phyloP scores from a whole-genome alignment of 2,113 vertebrate genomes.

The Chaenocephalus aceratus region DNA sequence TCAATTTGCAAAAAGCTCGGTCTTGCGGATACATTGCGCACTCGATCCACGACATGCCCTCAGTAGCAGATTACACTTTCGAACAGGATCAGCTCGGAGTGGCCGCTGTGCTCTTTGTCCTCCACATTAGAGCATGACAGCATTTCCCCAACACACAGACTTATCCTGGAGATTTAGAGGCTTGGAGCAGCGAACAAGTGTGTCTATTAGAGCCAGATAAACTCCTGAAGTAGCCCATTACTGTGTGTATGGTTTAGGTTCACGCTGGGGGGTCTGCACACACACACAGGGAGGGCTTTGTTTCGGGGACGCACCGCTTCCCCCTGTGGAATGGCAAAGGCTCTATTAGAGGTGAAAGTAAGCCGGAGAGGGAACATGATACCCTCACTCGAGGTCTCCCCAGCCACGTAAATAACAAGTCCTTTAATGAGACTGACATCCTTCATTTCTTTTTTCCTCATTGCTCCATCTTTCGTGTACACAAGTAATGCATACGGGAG shows the following conservation, averaged over 20 bases:
- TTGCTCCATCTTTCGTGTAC: constrained; percentile 10
- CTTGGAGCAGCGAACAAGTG: constrained; percentile 52
- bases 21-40: constrained; percentile 9
- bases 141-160: constrained; percentile 51
- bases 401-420: constrained; percentile 5
- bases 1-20: constrained; percentile 10
- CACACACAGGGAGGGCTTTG: constrained; percentile 74
- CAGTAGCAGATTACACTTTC: constrained; percentile 48
- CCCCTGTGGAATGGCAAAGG: constrained; percentile 62
- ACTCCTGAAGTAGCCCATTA: constrained; percentile 71
- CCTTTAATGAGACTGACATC: not conserved
- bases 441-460: not conserved
- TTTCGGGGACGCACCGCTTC: constrained; percentile 57
- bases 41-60: constrained; percentile 18
- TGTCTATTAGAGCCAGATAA: constrained; percentile 76
- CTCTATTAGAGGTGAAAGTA: constrained; percentile 78
- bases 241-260: constrained; percentile 57
- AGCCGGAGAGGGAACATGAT: constrained; percentile 70
- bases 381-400: constrained; percentile 44
- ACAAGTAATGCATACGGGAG: constrained; percentile 11
- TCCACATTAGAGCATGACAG: constrained; percentile 69
- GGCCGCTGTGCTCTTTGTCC: constrained; percentile 47
- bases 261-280: constrained; percentile 73
- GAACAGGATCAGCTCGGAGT: constrained; percentile 35
- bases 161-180: constrained; percentile 67